phyloP scores from a whole-genome alignment of 2,113 vertebrate species.

The Nipponia nippon region DNA sequence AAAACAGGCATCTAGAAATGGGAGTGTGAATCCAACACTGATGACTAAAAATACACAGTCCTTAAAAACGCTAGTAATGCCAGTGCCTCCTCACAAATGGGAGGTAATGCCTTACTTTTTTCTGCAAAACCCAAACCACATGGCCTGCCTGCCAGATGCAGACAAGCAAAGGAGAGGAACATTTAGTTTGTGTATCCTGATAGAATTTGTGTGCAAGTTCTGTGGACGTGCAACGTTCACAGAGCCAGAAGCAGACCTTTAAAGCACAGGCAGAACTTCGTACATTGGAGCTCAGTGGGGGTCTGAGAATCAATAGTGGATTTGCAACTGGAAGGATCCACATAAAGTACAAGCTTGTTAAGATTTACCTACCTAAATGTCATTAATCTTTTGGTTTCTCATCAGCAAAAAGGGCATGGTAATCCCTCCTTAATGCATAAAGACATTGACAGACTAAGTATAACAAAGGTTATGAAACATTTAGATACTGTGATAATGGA shows the following conservation, averaged over 20 bases:
- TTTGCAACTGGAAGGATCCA: neutral
- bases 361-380: neutral
- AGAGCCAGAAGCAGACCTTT: neutral
- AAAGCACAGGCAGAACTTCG: neutral
- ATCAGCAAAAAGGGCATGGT: neutral
- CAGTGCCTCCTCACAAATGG: neutral
- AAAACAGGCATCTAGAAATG: neutral
- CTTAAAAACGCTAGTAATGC: neutral
- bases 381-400: neutral
- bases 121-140: neutral
- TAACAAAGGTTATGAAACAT: neutral
- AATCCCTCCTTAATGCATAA: neutral
- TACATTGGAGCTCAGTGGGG: neutral
- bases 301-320: neutral
- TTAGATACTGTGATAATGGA: conserved; percentile 20
- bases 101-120: neutral
- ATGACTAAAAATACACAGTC: neutral
- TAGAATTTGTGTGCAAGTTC: neutral
- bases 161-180: neutral
- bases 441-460: neutral
- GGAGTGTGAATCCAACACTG: neutral
- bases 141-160: neutral
- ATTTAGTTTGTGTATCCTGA: neutral
- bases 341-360: neutral
- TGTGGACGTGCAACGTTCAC: too few relatives aligned